A percentile compares a stretch with the other conserved stretches of the same genome.
Conservation (phyloP, 2,797 vertebrate genomes). For the Sparidentex hasta region DNA sequence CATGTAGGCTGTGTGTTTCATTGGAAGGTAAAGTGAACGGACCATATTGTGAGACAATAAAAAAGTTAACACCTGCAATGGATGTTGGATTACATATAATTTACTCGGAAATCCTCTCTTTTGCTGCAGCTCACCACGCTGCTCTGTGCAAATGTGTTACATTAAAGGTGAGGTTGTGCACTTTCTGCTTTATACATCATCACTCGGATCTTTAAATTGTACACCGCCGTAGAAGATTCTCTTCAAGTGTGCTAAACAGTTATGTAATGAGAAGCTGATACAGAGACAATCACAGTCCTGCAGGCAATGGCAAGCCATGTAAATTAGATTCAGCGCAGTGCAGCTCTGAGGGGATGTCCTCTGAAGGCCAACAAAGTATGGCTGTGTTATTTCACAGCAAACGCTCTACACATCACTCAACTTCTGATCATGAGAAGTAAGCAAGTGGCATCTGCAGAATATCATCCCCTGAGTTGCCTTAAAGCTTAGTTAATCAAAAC, state of each 20-base stretch:
- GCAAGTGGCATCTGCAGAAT: slow-evolving; percentile 57
- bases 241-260: slow-evolving; percentile 38
- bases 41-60: background rate
- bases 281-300: slow-evolving; percentile 38
- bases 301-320: slow-evolving; percentile 23
- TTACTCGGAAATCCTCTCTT: background rate
- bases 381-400: slow-evolving; percentile 28
- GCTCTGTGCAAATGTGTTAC: background rate
- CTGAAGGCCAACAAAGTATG: slow-evolving; percentile 23
- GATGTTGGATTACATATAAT: background rate
- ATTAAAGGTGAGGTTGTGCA: background rate
- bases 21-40: background rate
- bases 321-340: slow-evolving; percentile 48
- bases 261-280: slow-evolving; percentile 46
- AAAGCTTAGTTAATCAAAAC: slow-evolving; percentile 72
- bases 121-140: background rate
- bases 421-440: slow-evolving; percentile 61
- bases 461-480: slow-evolving; percentile 58
- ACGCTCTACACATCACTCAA: slow-evolving; percentile 52
- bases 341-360: slow-evolving; percentile 17
- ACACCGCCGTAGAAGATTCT: background rate
- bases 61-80: background rate
- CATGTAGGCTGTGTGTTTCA: background rate
- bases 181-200: slow-evolving; percentile 18
- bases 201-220: slow-evolving; percentile 30